Evolutionary conservation across 2,113 vertebrate species (phyloP).

Genomic region (Halichoerus grypus): DNA sequence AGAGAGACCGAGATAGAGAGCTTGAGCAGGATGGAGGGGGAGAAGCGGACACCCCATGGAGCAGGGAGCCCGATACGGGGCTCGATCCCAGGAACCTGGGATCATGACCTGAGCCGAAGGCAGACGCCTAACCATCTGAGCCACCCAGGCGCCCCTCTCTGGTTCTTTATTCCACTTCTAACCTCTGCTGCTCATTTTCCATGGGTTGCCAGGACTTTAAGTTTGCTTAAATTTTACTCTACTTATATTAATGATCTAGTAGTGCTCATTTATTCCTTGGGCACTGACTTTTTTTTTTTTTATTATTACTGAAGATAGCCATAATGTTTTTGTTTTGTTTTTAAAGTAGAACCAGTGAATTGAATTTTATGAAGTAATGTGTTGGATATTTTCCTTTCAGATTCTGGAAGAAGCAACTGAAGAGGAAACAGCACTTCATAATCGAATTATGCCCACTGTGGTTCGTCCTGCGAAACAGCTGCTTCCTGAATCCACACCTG

Average conservation of each 20-base stretch:
- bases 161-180: not conserved
- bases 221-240: constrained; percentile 18
- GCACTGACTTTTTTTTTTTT: not conserved
- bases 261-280: not conserved
- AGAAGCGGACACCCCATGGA: too few species aligned
- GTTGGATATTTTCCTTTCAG: constrained; percentile 82
- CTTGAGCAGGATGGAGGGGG: too few species aligned
- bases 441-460: constrained; percentile 98
- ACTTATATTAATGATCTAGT: not conserved
- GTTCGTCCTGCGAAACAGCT: constrained; percentile 96
- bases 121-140: too few species aligned
- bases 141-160: not conserved
- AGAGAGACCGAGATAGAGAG: too few species aligned
- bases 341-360: constrained; percentile 38
- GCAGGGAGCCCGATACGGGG: too few species aligned
- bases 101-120: too few species aligned
- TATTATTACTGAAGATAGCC: not conserved
- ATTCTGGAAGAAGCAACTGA: constrained; percentile 98
- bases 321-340: not conserved
- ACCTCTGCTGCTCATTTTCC: not conserved
- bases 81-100: too few species aligned
- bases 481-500: constrained; percentile 87
- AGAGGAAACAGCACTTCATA: constrained; percentile 97
- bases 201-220: not conserved
- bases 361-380: constrained; percentile 32